phyloP scores from a whole-genome alignment of 2,113 vertebrate species.

The Oreochromis tanganicae region DNA sequence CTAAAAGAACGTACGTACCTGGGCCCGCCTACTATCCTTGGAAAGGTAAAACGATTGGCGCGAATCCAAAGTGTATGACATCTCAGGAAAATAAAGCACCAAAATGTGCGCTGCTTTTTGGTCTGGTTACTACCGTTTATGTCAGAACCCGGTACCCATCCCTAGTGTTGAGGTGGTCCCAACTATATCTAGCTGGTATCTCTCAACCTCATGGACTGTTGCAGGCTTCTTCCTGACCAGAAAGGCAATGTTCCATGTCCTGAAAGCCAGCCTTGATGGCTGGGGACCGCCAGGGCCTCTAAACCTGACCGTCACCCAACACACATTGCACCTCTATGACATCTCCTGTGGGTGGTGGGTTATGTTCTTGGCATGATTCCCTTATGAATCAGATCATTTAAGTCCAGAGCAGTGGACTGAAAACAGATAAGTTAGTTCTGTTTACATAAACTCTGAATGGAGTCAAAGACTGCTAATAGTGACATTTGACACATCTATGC shows the following conservation, averaged over 20 bases:
- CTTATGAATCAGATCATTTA: neutral
- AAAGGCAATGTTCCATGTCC: neutral
- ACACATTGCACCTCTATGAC: neutral
- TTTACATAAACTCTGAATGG: neutral
- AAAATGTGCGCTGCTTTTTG: too few species aligned
- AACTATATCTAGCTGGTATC: neutral
- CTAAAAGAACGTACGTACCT: too few species aligned
- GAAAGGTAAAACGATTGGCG: too few species aligned
- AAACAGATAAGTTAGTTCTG: neutral
- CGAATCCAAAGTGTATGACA: too few species aligned
- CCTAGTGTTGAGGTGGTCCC: neutral
- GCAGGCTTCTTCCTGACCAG: neutral
- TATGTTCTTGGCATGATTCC: neutral
- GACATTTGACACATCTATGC: neutral
- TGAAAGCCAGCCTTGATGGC: neutral
- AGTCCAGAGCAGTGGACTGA: neutral
- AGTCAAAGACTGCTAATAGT: neutral
- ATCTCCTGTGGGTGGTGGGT: neutral
- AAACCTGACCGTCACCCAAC: neutral
- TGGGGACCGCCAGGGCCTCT: neutral
- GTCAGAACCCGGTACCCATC: too few species aligned
- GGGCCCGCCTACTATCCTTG: too few species aligned
- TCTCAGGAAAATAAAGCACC: too few species aligned
- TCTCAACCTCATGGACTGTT: neutral
- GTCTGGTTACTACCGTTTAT: too few species aligned